These are phyloP conservation scores for Portevinia maculata DNA, from an alignment of 2,888 invertebrate genomes.

Conservation along the genomic window DNA sequence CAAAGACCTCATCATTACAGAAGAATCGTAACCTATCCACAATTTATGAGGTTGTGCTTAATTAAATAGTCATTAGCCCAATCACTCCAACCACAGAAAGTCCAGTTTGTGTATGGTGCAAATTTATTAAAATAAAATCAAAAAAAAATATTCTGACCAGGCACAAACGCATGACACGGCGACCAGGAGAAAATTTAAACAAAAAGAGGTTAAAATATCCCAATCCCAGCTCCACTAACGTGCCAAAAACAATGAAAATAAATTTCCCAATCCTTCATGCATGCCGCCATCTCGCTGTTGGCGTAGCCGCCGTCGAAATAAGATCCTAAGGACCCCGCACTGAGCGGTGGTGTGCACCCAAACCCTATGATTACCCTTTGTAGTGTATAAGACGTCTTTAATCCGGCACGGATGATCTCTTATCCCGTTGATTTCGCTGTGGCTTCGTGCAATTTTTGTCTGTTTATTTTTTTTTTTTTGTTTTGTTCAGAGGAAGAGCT, in stretches of 20 bases:
- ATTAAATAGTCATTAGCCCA: slow-evolving; percentile 73
- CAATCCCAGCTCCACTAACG: slow-evolving; percentile 55
- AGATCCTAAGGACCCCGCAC: slow-evolving; percentile 58
- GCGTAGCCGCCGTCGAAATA: slow-evolving; percentile 37
- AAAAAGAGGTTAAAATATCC: slow-evolving; percentile 36
- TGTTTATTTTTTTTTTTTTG: slow-evolving; percentile 12
- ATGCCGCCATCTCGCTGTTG: slow-evolving; percentile 59
- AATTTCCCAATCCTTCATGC: slow-evolving; percentile 70
- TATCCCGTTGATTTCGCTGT: slow-evolving; percentile 70
- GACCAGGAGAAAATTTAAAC: neutral
- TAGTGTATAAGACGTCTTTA: slow-evolving; percentile 72
- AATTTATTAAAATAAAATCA: slow-evolving; percentile 59
- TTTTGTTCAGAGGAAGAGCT: slow-evolving; percentile 5
- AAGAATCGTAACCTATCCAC: slow-evolving; percentile 62
- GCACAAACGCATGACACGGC: slow-evolving; percentile 14
- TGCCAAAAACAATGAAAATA: slow-evolving; percentile 74
- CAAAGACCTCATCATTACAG: slow-evolving; percentile 42
- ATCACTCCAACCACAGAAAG: slow-evolving; percentile 36
- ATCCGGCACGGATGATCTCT: slow-evolving; percentile 74
- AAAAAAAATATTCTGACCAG: slow-evolving; percentile 16
- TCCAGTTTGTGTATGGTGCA: slow-evolving; percentile 36
- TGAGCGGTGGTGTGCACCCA: slow-evolving; percentile 61
- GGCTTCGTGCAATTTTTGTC: slow-evolving; percentile 66
- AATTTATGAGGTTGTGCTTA: slow-evolving; percentile 71
- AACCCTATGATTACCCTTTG: slow-evolving; percentile 73